Base-by-base conservation (phyloP, 1,140 invertebrate genomes). In the Atta colombica region DNA sequence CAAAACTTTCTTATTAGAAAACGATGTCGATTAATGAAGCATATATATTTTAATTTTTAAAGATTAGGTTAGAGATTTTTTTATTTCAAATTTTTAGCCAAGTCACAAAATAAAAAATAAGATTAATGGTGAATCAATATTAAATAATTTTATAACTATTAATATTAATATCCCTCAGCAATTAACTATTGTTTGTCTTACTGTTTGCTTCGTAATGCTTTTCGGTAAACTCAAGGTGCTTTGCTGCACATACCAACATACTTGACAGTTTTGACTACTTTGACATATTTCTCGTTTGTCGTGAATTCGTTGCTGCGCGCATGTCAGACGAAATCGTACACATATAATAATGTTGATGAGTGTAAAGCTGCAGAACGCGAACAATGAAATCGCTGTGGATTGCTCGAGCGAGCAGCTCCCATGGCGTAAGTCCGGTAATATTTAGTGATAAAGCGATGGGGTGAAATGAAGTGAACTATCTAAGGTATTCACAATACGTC, bases 381-480 rank as follows among this genome's bases (percentile, higher is more conserved):
- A 89, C 88, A 89, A 89, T 89, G 84, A 89, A 86, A 89, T 87
- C 71, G 88, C 49, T 71, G 71, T 35, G 77, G 87, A 35, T 77
- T 65, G 35, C 69, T 63, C 25, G 82, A 28, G 63, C 60, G 53
- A 75, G 68, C 88, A 65, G 77, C 65, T 87, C 60, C 71, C 63
- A 77, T 31, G 69, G 18, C 39, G 63, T 77, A 86, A 87, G 77
- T 89, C 87, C 60, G 71, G 71, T 74, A 90, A 87, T 90, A 90
- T 89, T 89, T 87, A 89, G 74, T 84, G 88, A 89, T 90, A 89
- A 87, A 89, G 85, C 88, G 65, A 81, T 51, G 55, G 72, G 77
- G 53, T 85, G 88, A 90, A 87, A 89, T 89, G 85, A 85, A 84
- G 77, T 87, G 85, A 87, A 85, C 85, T 87, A 89, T 90, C 88